Conservation (phyloP, 1,140 invertebrate species). For the Bombus pyrosoma region DNA sequence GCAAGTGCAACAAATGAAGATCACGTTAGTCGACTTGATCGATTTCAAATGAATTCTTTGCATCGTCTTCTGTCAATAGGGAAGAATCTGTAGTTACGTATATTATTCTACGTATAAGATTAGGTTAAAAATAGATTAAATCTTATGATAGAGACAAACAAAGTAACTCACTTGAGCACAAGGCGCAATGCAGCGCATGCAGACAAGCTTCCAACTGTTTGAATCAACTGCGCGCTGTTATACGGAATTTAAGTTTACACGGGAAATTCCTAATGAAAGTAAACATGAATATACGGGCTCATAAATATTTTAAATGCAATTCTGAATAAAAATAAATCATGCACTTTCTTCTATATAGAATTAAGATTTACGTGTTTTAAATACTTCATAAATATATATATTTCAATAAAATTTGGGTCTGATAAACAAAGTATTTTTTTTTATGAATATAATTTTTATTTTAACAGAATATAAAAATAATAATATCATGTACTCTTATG, state of each 20-base stretch:
- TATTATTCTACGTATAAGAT: neutral
- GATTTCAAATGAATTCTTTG: neutral
- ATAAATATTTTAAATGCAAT: neutral
- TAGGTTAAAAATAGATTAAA: neutral
- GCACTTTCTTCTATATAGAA: neutral
- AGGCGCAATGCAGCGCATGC: neutral
- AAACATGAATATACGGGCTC: constrained; percentile 11
- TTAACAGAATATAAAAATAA: constrained; percentile 5
- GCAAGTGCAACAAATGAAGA: neutral
- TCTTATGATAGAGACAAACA: neutral
- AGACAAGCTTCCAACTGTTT: neutral
- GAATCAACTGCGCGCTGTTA: neutral
- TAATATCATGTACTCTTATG: constrained; percentile 82
- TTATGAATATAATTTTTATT: constrained; percentile 22
- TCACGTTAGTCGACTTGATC: neutral
- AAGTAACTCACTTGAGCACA: neutral
- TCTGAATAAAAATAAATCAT: neutral
- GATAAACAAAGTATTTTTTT: neutral
- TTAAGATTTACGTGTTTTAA: neutral
- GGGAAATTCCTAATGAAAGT: constrained; percentile 37
- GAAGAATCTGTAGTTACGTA: neutral
- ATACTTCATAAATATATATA: neutral
- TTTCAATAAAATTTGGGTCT: neutral
- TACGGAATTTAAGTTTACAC: neutral
- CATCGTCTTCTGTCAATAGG: neutral